Conservation (phyloP, 2,113 vertebrate species). For the Cyphomyrus plagiostoma region DNA sequence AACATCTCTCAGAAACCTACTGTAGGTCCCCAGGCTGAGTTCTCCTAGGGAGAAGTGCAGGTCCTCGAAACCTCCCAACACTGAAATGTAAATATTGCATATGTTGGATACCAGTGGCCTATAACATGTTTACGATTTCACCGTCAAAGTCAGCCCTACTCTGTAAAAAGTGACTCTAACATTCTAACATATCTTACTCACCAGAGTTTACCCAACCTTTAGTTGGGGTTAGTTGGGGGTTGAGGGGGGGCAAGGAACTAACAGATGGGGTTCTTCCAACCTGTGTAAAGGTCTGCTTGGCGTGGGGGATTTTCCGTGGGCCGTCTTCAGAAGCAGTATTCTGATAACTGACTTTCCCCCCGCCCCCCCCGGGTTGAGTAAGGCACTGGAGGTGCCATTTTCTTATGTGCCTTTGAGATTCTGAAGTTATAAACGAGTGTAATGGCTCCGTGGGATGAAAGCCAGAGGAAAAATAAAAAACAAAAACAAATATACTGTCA, state of each 20-base stretch:
- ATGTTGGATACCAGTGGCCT: not conserved
- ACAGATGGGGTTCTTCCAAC: not conserved
- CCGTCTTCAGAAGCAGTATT: not conserved
- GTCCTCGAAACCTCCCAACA: not conserved
- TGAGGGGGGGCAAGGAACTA: not conserved
- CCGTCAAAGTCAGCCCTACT: not conserved
- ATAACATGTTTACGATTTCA: not conserved
- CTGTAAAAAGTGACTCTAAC: not conserved
- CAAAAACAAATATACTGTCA: slow-evolving; percentile 4
- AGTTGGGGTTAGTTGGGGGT: not conserved
- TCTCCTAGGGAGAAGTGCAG: not conserved
- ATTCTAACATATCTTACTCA: not conserved
- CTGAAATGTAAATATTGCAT: not conserved
- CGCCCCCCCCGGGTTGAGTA: not conserved
- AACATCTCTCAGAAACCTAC: not conserved
- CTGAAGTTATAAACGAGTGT: not conserved
- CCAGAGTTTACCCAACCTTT: too few relatives aligned
- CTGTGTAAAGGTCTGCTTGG: not conserved
- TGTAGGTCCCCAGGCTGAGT: not conserved
- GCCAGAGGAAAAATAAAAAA: not conserved
- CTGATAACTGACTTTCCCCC: not conserved
- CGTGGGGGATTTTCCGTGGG: not conserved
- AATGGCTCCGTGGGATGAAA: not conserved
- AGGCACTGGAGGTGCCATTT: not conserved
- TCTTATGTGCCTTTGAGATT: not conserved